Evolutionary conservation across 2,797 vertebrate species (phyloP), one percentile per base, ranked within the genome.

Genomic region (Amniataba percoides): DNA sequence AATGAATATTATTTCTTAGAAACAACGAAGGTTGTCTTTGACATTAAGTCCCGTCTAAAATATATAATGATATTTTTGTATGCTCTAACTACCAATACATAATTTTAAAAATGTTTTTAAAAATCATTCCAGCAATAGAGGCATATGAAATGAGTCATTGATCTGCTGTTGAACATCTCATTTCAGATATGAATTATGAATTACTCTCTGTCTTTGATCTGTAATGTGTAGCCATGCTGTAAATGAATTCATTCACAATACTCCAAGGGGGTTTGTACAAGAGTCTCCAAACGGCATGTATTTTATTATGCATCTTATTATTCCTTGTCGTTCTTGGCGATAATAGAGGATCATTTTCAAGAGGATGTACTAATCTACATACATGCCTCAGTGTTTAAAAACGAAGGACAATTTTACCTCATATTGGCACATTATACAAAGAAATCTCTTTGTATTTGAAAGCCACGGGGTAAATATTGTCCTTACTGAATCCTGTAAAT

Each of bases 271-370:
- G 14, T 62, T 53, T 62, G 48, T 14, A 15, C 7, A 39, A 55
- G 12, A 34, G 14, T 18, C 19, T 52, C 39, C 25, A 45, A 43
- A 60, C 36, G 40, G 11, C 46, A 14, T 51, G 46, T 61, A n/a
- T 61, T 19, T 39, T 16, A 46, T 76, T n/a, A 61, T n/a, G 16
- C n/a, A 15, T 53, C 19, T 73, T 12, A 64, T 64, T 57, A 48
- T 34, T 63, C 23, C 2, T 31, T 53, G 9, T 63, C 4, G 2
- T 43, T 52, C 42, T 39, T 76, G 46, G 27, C 56, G 53, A 39
- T 23, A 34, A 3, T 25, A 59, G n/a, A 16, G 5, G 27, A 51
- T 46, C 2, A 52, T 36, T 36, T 57, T 34, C 21, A 25, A 25
- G 31, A 14, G 14, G 73, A 21, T 69, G 57, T 16, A 2, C 27